Conservation (phyloP, 1,140 invertebrate species). For the Protaetia brevitarsis region DNA sequence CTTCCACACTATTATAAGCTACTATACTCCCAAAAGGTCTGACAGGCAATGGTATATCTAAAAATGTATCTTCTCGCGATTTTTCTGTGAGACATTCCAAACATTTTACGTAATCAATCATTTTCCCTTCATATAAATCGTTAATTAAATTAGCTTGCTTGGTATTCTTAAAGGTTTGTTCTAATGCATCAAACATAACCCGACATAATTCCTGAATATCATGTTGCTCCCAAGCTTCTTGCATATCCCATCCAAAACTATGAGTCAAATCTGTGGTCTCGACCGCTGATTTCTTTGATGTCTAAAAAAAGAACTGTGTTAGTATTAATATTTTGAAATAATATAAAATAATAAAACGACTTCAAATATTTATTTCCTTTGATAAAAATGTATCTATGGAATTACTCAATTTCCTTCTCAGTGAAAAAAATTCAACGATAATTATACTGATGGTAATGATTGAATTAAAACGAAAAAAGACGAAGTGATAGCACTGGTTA, state of each 20-base stretch:
- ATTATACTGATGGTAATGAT: no score
- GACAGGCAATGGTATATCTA: conserved; percentile 87
- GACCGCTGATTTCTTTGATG: conserved; percentile 69
- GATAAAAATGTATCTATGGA: no score
- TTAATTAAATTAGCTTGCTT: conserved; percentile 82
- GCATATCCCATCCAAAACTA: conserved; percentile 90
- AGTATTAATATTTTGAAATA: no score
- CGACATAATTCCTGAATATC: conserved; percentile 89
- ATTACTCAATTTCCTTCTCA: no score
- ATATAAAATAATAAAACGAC: neutral
- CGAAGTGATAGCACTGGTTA: no score
- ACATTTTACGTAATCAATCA: conserved; percentile 92
- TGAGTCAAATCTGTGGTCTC: conserved; percentile 86
- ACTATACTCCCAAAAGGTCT: conserved; percentile 77
- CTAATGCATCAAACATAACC: conserved; percentile 90
- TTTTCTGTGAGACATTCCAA: conserved; percentile 83
- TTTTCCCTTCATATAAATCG: conserved; percentile 68
- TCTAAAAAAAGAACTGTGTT: conserved; percentile 59
- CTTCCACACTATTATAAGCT: conserved; percentile 80
- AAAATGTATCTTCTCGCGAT: conserved; percentile 77
- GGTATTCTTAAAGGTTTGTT: conserved; percentile 82
- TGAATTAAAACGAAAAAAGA: no score
- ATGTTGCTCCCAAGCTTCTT: conserved; percentile 90
- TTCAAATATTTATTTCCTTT: neutral
- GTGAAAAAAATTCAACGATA: no score